phyloP scores from a whole-genome alignment of 1,140 invertebrate species.

The Orius insidiosus region DNA sequence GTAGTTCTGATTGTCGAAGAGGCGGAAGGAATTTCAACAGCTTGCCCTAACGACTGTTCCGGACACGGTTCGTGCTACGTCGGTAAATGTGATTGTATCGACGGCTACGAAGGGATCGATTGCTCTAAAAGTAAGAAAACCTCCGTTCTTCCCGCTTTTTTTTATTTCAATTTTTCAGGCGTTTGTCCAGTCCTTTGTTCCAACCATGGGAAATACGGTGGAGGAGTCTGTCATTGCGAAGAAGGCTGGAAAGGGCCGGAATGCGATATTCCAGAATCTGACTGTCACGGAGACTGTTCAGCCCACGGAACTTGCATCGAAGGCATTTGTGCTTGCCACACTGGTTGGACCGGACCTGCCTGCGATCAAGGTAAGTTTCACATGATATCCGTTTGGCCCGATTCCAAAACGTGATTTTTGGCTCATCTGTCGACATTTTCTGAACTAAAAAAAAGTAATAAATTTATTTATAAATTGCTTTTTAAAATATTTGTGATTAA shows the following conservation, averaged over 20 bases:
- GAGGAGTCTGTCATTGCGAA: slow-evolving; percentile 89
- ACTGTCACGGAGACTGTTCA: slow-evolving; percentile 85
- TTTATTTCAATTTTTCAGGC: slow-evolving; percentile 35
- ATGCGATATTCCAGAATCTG: slow-evolving; percentile 79
- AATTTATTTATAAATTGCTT: too few species aligned
- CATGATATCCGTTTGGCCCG: too few species aligned
- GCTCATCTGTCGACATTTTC: too few species aligned
- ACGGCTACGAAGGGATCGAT: slow-evolving; percentile 79
- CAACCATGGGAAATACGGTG: slow-evolving; percentile 87
- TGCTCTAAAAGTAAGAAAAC: slow-evolving; percentile 75
- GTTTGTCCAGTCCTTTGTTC: slow-evolving; percentile 96
- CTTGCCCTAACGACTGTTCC: slow-evolving; percentile 86
- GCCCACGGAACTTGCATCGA: slow-evolving; percentile 76
- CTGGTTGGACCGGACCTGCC: slow-evolving; percentile 73
- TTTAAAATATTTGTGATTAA: too few species aligned
- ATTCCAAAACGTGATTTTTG: too few species aligned
- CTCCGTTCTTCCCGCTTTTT: not conserved
- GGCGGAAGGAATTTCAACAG: slow-evolving; percentile 69
- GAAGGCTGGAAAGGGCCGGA: slow-evolving; percentile 92
- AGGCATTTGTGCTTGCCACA: slow-evolving; percentile 74
- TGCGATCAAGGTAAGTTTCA: slow-evolving; percentile 74
- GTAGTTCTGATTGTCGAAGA: slow-evolving; percentile 58
- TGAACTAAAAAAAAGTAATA: too few species aligned
- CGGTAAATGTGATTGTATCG: slow-evolving; percentile 88
- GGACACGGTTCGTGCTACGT: slow-evolving; percentile 87